A percentile compares a stretch with the other conserved stretches of the same genome.
These are phyloP conservation scores for Eupithecia inturbata DNA, from an alignment of 2,888 invertebrate species.

Conservation along the genomic window DNA sequence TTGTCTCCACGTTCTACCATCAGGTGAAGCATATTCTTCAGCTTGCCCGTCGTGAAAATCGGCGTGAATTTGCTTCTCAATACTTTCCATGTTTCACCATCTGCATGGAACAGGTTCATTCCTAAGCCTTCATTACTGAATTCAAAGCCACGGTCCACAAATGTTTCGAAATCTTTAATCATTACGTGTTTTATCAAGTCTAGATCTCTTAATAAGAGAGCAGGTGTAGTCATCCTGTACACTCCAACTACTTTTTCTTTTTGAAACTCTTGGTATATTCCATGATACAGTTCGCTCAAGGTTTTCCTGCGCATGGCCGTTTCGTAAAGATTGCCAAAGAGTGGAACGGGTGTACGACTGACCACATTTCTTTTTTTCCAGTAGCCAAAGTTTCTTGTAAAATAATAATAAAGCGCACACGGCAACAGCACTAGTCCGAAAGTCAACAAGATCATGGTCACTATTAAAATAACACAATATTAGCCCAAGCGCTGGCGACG, in stretches of 20 bases:
- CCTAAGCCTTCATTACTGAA: slow-evolving; percentile 59
- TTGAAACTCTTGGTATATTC: slow-evolving; percentile 55
- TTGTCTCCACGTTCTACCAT: slow-evolving; percentile 54
- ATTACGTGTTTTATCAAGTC: slow-evolving; percentile 62
- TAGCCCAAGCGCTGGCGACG: too few relatives aligned
- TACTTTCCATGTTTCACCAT: slow-evolving; percentile 60
- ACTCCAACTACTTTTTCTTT: slow-evolving; percentile 65
- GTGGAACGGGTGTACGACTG: slow-evolving; percentile 52
- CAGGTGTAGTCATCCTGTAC: slow-evolving; percentile 59
- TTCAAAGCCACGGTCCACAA: slow-evolving; percentile 59
- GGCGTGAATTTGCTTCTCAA: slow-evolving; percentile 61
- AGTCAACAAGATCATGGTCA: neutral
- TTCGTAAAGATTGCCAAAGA: slow-evolving; percentile 59
- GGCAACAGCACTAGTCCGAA: slow-evolving; percentile 40
- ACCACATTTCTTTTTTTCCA: slow-evolving; percentile 58
- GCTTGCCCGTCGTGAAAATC: slow-evolving; percentile 64
- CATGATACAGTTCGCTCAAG: slow-evolving; percentile 45
- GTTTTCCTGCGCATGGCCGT: slow-evolving; percentile 44
- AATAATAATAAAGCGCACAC: slow-evolving; percentile 50
- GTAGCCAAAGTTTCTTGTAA: slow-evolving; percentile 58
- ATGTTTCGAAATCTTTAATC: slow-evolving; percentile 64
- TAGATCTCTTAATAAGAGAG: slow-evolving; percentile 59
- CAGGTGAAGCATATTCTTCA: slow-evolving; percentile 65
- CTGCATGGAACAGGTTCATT: slow-evolving; percentile 60
- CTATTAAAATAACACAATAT: neutral